Evolutionary conservation across 1,140 invertebrate species (phyloP), one percentile per base, ranked within the genome.

Genomic region (Drosophila ercepeae): DNA sequence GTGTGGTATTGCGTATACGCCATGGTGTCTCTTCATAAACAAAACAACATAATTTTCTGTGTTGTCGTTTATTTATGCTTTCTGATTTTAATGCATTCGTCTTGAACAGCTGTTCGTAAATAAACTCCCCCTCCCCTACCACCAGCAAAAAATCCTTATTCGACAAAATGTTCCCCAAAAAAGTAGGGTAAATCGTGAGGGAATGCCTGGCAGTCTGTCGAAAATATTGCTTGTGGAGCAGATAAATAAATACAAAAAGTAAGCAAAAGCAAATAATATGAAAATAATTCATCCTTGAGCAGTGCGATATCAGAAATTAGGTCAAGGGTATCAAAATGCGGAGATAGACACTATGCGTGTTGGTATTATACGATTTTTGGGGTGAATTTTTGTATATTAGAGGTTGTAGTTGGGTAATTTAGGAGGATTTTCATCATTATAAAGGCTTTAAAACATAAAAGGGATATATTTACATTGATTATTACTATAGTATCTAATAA

Each of bases 1-100:
- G 44, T 68, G 32, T 32, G 32, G 32, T 32, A 29, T n/a, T 55
- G 46, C 41, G 27, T 55, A 39, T 41, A 16, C 42, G 18, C 27
- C 27, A 44, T 23, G 48, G 23, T 50, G 16, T 57, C 36, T 71
- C 25, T 49, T 14, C 45, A 59, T 77, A 78, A 76, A 78, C 68
- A 73, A 70, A 42, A 16, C 8, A 16, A 42, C 14, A 42, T 42
- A 18, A 18, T 39, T 39, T 39, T 1, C 13, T 13, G 1, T 32
- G 9, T 32, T 32, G 13, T 13, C 16, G 14, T 39, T 39, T 39
- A 14, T 39, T 39, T 39, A 16, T 9, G 29, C 29, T 32, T 39
- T 39, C 14, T 16, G 36, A 14, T 39, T 39, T 39, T 39, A 16
- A 16, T 39, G 36, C 36, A 39, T 39, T 39, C 7, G 36, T 13